Evolutionary conservation across 2,113 vertebrate genomes (phyloP).

Genomic region (Paratilapia polleni): DNA sequence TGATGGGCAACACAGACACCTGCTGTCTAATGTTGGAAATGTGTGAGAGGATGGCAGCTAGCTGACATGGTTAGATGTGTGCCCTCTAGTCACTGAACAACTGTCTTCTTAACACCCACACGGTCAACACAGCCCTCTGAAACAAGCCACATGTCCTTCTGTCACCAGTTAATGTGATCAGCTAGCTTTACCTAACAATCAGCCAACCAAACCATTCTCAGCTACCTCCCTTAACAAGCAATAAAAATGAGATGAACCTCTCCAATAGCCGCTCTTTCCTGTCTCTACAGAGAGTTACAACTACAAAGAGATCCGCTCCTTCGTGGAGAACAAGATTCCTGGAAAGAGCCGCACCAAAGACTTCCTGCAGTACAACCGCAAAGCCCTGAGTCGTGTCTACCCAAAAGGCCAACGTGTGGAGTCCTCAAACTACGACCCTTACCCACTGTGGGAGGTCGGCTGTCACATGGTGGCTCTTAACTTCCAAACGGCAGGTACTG

Average conservation of each 20-base stretch:
- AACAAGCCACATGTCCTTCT: not conserved
- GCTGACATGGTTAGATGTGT: not conserved
- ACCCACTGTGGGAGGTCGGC: constrained; percentile 91
- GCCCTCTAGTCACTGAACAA: not conserved
- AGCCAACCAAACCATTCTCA: not conserved
- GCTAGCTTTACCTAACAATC: not conserved
- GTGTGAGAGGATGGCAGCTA: not conserved
- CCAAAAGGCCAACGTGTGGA: constrained; percentile 95
- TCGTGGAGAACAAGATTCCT: constrained; percentile 92
- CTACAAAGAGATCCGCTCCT: constrained; percentile 95
- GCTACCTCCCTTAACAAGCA: not conserved
- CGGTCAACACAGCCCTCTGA: fast-evolving
- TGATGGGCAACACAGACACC: too few relatives aligned
- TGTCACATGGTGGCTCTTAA: constrained; percentile 98
- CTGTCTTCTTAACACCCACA: not conserved
- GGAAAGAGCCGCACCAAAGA: constrained; percentile 82
- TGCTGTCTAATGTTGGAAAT: too few relatives aligned
- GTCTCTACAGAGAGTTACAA: constrained; percentile 82
- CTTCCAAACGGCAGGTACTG: constrained; percentile 93
- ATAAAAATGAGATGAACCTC: too few relatives aligned
- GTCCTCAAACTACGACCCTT: constrained; percentile 97
- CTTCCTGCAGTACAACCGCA: constrained; percentile 90
- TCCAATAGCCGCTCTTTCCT: not conserved
- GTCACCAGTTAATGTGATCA: not conserved
- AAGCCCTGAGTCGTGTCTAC: constrained; percentile 91